Base-by-base conservation (phyloP, 2,888 invertebrate genomes). In the Copidosoma aretas region DNA sequence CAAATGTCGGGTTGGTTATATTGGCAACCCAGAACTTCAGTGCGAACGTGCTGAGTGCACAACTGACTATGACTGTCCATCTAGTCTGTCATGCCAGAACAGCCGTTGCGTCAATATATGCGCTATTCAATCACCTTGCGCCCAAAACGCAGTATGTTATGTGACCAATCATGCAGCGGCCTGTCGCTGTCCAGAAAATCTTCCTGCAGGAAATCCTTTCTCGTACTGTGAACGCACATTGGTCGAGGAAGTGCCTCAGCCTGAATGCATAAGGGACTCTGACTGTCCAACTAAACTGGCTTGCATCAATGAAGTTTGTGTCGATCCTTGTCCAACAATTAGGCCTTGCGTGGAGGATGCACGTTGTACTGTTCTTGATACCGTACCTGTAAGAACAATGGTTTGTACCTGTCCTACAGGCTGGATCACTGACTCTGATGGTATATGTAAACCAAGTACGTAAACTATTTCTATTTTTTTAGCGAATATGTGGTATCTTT, bases 381-480 rank as follows among this genome's bases (percentile, higher is more conserved):
- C 94, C 69, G 87, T 91, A 52, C 95, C 95, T 24, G 92, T 95
- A 63, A 86, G 94, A 74, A 95, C 95, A 4, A 91, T 95, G 89
- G 91, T 93, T 58, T 95, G 95, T 80, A 92, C 93, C 67, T 95
- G 95, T 78, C 93, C 94, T 0, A 91, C 92, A 76, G 92, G 93
- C 58, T 94, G 91, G 87, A 90, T 93, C 71, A 93, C 93, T 0
- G 91, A 93, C 78, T 87, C 90, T 74, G 89, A 89, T 75, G 94
- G 93, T 68, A 89, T 91, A 79, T 95, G 95, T 79, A 90, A 88
- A 78, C 89, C 91, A 66, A 89, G 86, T 86, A 76, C 43, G 21
- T 43, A 24, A 25, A 41, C 10, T 12, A 10, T 49, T 15, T 25
- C 32, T 17, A 4, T 59, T 15, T 1, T n/a, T 51, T 8, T 21